Evolutionary conservation across 2,888 invertebrate genomes (phyloP), one percentile per base, ranked within the genome.

Genomic region (Linnaemya vulpina): DNA sequence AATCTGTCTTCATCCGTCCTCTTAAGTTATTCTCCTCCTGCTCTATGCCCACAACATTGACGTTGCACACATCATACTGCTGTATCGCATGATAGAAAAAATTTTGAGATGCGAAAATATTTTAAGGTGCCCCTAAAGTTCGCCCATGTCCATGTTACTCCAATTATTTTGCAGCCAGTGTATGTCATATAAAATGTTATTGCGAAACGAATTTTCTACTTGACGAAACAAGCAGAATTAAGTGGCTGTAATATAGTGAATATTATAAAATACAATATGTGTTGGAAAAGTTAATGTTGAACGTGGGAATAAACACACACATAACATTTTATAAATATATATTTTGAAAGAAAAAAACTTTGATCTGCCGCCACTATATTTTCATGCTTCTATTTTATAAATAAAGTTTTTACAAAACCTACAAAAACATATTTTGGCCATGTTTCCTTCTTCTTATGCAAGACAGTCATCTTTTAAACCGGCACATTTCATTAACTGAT

Each of bases 161-260:
- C 9, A 17, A 8, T 9, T 51, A 10, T 25, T 55, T 53, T 5
- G 4, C 5, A 22, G 13, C 13, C 22, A 53, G 3, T 22, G 22
- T 15, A 55, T 30, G 30, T 25, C n/a, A 58, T 30, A 58, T 58
- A 58, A 35, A 58, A 58, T 35, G 75, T 77, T 78, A 81, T 81
- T 55, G 75, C 71, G 71, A 77, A 84, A 80, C 65, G 71, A 84
- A 80, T 84, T 84, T 79, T 80, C 75, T 71, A 65, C 71, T 80
- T 67, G 76, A 84, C 80, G 62, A 80, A 76, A 80, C 67, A 71
- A 67, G 30, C 20, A 63, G 80, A 84, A 73, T 80, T 79, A 84
- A 84, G 84, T 84, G 58, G 58, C 58, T 9, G n/a, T 58, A 58
- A 58, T 4, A 55, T 17, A 9, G 30, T 53, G 53, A 53, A 53